Base-by-base conservation (phyloP, 2,797 vertebrate species). In the Diceros bicornis region DNA sequence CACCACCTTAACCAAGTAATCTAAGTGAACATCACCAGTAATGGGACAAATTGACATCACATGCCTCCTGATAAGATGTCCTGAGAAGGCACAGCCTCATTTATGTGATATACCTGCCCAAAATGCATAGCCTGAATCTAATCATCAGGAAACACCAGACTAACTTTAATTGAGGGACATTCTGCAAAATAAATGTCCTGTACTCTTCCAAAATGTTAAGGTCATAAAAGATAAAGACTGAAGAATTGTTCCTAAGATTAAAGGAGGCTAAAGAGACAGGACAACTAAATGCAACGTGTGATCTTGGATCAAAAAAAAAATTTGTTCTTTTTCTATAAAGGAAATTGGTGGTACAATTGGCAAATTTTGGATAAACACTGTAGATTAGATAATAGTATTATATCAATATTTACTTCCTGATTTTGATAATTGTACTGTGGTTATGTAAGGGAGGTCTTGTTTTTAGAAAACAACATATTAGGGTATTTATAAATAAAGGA, bases 111-210 rank as follows among this genome's bases (percentile, higher is more conserved):
- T 79, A 91, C 92, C 81, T 91, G 92, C 64, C 47, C 27, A 62
- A 82, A 94, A 78, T 37, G 32, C 71, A 62, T 16, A 68, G 37
- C 32, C 91, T 71, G 52, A 91, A 83, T 96, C 81, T 90, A 83
- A 95, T 95, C 91, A 89, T 25, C 52, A 82, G 93, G 91, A 91
- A 75, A 72, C 74, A 59, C 47, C 91, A 96, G 93, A 75, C 44
- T 29, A 83, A 59, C 16, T 3, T 11, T 92, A 62, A 72, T 41
- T 68, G 64, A 92, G 82, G 82, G 57, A 71, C 47, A 74, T 41
- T 77, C 62, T 94, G 66, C 47, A 50, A 71, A 95, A 75, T 72
- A 52, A 92, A 55, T 59, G 61, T 85, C 79, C 62, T 61, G 72
- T 94, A 59, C 72, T 59, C 91, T 92, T 78, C 37, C 72, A 78